Percentiles rank a stretch among this genome's conserved stretches.
These are phyloP conservation scores for Penaeus chinensis DNA, from an alignment of 1,140 invertebrate species.

Conservation along the genomic window DNA sequence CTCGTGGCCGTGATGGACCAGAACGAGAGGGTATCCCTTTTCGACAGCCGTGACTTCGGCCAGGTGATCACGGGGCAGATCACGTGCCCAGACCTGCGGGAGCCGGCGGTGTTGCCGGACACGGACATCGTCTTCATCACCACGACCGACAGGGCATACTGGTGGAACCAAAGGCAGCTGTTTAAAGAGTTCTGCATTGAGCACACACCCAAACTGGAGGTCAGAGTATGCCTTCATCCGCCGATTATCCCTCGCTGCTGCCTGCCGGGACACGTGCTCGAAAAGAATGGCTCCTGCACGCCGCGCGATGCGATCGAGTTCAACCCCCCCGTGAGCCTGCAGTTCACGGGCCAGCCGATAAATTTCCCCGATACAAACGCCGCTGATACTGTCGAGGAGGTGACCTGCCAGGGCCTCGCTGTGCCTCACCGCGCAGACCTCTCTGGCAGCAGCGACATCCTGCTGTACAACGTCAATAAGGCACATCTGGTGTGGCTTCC, in stretches of 20 bases:
- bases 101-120: no score
- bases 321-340: not conserved
- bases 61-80: no score
- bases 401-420: not conserved
- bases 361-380: no score
- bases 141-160: no score
- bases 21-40: rapidly evolving
- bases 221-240: not conserved
- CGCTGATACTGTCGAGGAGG: not conserved
- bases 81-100: no score
- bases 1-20: no score
- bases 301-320: not conserved
- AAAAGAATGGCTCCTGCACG: slow-evolving; percentile 1
- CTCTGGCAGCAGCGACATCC: not conserved
- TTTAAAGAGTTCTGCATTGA: no score
- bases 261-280: slow-evolving; percentile 1
- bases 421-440: not conserved
- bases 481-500: not conserved
- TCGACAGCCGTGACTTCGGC: no score
- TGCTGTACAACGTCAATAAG: not conserved
- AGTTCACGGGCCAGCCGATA: no score
- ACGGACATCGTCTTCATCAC: no score
- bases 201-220: no score
- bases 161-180: no score
- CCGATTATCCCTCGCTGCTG: slow-evolving; percentile 28